phyloP scores from a whole-genome alignment of 1,140 invertebrate genomes.

The Bombus difficillimus region DNA sequence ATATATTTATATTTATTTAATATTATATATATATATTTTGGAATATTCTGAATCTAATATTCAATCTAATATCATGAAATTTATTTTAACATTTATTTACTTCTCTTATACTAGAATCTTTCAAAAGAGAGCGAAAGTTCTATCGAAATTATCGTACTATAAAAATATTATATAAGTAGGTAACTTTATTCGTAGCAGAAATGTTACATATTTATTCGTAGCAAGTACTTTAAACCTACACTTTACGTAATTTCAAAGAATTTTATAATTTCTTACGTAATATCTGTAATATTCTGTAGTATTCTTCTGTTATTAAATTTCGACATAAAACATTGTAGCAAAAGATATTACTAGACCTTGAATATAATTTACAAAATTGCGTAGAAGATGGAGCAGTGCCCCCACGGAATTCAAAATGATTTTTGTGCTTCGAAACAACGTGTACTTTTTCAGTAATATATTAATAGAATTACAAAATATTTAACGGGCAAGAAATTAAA shows the following conservation, averaged over 20 bases:
- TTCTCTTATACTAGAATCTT: neutral
- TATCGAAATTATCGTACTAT: neutral
- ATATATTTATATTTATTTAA: neutral
- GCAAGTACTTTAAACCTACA: neutral
- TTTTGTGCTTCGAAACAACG: neutral
- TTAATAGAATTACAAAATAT: neutral
- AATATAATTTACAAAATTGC: neutral
- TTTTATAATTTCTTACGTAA: neutral
- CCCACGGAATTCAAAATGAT: neutral
- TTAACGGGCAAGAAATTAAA: neutral
- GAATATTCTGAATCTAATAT: neutral
- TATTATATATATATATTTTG: too few relatives aligned
- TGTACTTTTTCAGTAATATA: neutral
- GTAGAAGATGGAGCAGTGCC: neutral
- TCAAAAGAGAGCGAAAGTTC: neutral
- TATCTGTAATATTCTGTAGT: neutral
- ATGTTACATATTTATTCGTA: neutral
- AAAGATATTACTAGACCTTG: neutral
- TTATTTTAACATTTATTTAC: neutral
- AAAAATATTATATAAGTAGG: neutral
- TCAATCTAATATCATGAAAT: neutral
- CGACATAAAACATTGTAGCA: neutral
- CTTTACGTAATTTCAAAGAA: neutral
- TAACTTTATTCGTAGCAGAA: neutral
- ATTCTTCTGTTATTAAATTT: neutral